Conservation (phyloP, 2,888 invertebrate species). For the Macrosiphum euphorbiae region DNA sequence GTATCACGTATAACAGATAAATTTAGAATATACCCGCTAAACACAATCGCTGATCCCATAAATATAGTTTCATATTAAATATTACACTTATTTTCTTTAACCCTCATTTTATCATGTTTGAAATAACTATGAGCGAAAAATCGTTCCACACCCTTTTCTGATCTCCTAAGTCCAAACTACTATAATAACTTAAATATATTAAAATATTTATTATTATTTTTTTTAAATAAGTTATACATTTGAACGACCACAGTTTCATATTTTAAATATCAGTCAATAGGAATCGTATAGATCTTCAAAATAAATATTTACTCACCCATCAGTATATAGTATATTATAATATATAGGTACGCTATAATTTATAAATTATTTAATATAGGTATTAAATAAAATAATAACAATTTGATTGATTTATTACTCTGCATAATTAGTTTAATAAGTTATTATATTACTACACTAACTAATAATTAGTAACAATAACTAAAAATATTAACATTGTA, state of each 20-base stretch:
- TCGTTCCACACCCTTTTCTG: conserved; percentile 26
- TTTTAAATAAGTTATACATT: not conserved
- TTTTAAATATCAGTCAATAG: not conserved
- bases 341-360: no score
- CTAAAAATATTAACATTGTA: not conserved
- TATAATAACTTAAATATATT: conserved; percentile 1
- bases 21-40: conserved; percentile 14
- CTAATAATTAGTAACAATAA: not conserved
- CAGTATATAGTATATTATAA: not conserved
- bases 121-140: conserved; percentile 5
- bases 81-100: conserved; percentile 47
- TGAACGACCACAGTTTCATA: not conserved
- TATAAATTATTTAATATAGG: not conserved
- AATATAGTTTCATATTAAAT: conserved; percentile 55
- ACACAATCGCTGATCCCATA: conserved; percentile 25
- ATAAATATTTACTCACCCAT: not conserved
- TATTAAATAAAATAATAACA: not conserved
- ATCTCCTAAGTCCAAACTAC: not conserved
- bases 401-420: not conserved
- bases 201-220: not conserved
- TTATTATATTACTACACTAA: not conserved
- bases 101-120: not conserved
- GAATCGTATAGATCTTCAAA: not conserved
- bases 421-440: not conserved
- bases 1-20: conserved; percentile 39